A percentile compares a stretch with the other conserved stretches of the same genome.
Evolutionary conservation across 2,797 vertebrate species (phyloP).

Genomic region (Silurus aristotelis): DNA sequence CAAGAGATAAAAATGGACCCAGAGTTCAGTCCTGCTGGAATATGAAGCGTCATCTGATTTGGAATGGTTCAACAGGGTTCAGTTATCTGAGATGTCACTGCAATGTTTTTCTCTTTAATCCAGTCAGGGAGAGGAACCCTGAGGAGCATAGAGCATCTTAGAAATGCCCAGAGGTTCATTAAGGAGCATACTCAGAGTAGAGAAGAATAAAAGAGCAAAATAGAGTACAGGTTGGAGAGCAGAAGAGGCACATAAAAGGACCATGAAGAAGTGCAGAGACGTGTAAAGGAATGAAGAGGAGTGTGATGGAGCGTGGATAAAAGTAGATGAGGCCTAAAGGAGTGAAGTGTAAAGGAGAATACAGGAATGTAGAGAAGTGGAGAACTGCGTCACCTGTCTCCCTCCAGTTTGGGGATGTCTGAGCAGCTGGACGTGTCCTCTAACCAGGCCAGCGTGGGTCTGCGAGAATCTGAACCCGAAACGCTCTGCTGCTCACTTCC

Average conservation of each 20-base stretch:
- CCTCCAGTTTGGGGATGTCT: constrained; percentile 97
- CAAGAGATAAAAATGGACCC: background rate
- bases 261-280: too few species aligned
- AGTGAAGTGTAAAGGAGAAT: background rate
- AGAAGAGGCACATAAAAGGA: too few species aligned
- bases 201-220: too few species aligned
- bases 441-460: constrained; percentile 93
- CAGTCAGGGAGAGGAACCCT: background rate
- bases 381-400: constrained; percentile 85
- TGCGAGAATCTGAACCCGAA: constrained; percentile 84
- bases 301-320: too few species aligned
- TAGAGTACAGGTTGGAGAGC: too few species aligned
- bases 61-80: background rate
- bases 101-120: background rate
- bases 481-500: constrained; percentile 84
- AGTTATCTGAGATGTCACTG: background rate
- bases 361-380: background rate
- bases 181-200: too few species aligned
- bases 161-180: too few species aligned
- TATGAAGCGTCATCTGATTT: background rate
- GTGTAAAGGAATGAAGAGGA: too few species aligned
- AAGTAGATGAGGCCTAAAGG: too few species aligned
- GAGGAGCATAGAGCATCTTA: too few species aligned
- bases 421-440: constrained; percentile 96
- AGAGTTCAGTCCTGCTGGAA: background rate